Base-by-base conservation (phyloP, 2,113 vertebrate genomes). In the Chaenocephalus aceratus region DNA sequence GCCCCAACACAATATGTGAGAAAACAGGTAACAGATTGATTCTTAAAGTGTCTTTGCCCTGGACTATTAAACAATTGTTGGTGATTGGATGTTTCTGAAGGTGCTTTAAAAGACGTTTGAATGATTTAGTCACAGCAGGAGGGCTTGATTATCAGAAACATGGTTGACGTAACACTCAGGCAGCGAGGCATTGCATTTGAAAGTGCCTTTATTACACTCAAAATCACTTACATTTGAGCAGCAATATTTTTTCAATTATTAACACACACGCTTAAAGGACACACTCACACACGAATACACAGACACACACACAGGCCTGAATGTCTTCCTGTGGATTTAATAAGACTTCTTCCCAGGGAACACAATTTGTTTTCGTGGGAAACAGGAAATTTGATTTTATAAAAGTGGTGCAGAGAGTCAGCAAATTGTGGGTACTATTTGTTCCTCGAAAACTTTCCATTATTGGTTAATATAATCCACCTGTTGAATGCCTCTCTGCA, bases 331-430 rank as follows among this genome's bases (percentile, higher is more conserved):
- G 13, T 79, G 53, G 10, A 44, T 44, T 52, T 51, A 48, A 56
- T 53, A 51, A 69, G 2, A 73, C 67, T 34, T 45, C 41, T 21
- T 63, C 69, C 10, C 44, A 70, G 45, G 64, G 59, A 65, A 75
- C 18, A 60, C 44, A n/a, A 23, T n/a, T 60, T 46, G 10, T 52
- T 48, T 71, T 8, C 51, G 18, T 26, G 12, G 16, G 63, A 64
- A 73, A 79, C 77, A 84, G 86, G 81, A 90, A 82, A 88, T 90
- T 60, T 15, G 11, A 64, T 77, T 77, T 77, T 79, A 30, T 30
- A 30, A 30, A 30, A 30, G 30, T 74, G 44, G 61, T 72, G 30
- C 52, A 68, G 45, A 66, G 41, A 34, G 53, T 36, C 46, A 63
- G 54, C 72, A 65, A 76, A 81, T 14, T 6, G 21, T 34, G 67